Conservation (phyloP, 2,797 vertebrate species). For the Loris lydekkerianus region DNA sequence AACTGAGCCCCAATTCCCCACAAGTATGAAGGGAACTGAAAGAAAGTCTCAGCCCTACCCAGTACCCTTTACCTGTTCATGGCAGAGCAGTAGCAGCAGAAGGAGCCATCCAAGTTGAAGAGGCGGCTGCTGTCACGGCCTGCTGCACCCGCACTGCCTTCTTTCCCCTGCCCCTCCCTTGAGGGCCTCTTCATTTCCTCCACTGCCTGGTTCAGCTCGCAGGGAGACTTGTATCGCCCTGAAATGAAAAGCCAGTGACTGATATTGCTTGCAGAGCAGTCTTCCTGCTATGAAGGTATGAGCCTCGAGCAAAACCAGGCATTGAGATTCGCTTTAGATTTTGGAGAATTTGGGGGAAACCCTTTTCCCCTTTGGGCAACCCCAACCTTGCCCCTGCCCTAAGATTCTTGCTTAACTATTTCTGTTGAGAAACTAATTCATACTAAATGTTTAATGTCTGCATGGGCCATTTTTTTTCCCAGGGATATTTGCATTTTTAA, state of each 20-base stretch:
- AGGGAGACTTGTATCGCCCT: not conserved
- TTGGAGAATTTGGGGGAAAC: not conserved
- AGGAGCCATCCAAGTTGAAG: not conserved
- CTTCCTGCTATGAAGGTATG: not conserved
- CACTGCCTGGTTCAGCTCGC: not conserved
- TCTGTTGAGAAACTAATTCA: not conserved
- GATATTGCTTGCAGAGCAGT: not conserved
- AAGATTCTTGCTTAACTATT: not conserved
- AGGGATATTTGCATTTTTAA: not conserved
- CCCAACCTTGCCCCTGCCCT: not conserved
- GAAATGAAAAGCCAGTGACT: not conserved
- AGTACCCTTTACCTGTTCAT: slow-evolving; percentile 32
- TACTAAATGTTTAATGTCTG: not conserved
- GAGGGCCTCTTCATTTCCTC: slow-evolving; percentile 71
- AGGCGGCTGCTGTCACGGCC: not conserved
- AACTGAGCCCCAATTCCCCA: not conserved
- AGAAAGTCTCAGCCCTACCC: fast-evolving
- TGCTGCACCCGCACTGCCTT: not conserved
- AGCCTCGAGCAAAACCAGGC: slow-evolving; percentile 46
- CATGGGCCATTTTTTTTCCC: not conserved
- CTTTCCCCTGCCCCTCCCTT: slow-evolving; percentile 58
- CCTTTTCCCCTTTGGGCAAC: not conserved
- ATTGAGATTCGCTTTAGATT: slow-evolving; percentile 16
- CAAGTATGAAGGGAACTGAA: not conserved
- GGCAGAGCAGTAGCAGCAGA: not conserved